Evolutionary conservation across 2,888 invertebrate genomes (phyloP).

Genomic region (Agrotis puta): DNA sequence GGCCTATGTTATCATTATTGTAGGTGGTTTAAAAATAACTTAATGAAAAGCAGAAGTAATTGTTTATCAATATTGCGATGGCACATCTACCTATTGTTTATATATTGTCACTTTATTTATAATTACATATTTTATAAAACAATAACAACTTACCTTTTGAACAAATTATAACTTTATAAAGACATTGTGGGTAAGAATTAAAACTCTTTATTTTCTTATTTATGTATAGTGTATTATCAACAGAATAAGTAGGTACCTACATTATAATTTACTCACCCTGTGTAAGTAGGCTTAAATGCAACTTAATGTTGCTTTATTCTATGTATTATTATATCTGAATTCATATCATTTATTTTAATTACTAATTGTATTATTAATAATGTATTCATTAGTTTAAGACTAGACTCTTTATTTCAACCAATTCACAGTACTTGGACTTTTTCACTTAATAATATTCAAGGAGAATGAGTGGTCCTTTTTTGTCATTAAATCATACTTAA

Average conservation of each 20-base stretch:
- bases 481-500: constrained; percentile 19
- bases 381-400: constrained; percentile 58
- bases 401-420: constrained; percentile 57
- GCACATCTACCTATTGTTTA: constrained; percentile 3
- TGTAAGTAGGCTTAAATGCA: constrained; percentile 64
- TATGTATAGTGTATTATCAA: constrained; percentile 61
- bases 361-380: constrained; percentile 55
- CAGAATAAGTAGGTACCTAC: constrained; percentile 54
- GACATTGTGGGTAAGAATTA: constrained; percentile 28
- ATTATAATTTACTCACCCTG: constrained; percentile 66
- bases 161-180: constrained; percentile 17
- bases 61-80: background rate
- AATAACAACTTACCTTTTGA: constrained; percentile 28
- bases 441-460: constrained; percentile 35
- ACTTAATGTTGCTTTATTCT: constrained; percentile 46
- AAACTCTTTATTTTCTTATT: constrained; percentile 58
- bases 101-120: constrained; percentile 5
- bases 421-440: constrained; percentile 48
- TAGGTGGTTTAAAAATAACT: constrained; percentile 21
- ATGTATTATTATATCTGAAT: constrained; percentile 57
- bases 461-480: constrained; percentile 43
- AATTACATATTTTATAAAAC: constrained; percentile 5
- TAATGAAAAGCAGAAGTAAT: background rate
- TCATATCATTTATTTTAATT: constrained; percentile 64
- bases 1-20: constrained; percentile 11